phyloP scores from a whole-genome alignment of 2,797 vertebrate genomes.

The Serranus cabrilla region DNA sequence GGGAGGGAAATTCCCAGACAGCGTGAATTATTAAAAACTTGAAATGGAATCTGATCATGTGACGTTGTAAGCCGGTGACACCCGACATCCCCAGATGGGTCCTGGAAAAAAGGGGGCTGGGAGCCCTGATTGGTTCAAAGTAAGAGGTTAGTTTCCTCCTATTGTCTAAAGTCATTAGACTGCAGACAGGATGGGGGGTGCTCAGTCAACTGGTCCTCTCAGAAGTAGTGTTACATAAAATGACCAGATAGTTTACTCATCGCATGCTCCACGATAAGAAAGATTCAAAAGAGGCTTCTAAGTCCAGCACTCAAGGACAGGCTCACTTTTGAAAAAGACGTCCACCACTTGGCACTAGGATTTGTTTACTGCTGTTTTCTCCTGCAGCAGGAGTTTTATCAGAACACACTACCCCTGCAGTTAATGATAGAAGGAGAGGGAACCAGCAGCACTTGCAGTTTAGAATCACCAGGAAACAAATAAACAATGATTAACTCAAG shows the following conservation, averaged over 20 bases:
- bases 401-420: conserved; percentile 8
- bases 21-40: conserved; percentile 84
- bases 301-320: not conserved
- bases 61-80: conserved; percentile 51
- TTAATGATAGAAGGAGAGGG: not conserved
- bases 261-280: not conserved
- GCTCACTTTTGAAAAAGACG: not conserved
- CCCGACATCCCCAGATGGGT: conserved; percentile 66
- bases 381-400: not conserved
- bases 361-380: conserved; percentile 6
- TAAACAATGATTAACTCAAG: not conserved
- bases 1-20: conserved; percentile 82
- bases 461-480: not conserved
- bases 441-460: not conserved
- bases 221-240: not conserved
- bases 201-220: conserved; percentile 3
- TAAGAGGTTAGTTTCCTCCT: conserved; percentile 68
- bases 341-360: not conserved
- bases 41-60: conserved; percentile 78
- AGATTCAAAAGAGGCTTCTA: not conserved
- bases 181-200: not conserved
- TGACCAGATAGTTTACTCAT: not conserved
- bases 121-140: conserved; percentile 64
- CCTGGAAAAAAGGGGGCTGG: conserved; percentile 29
- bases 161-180: conserved; percentile 69